Conservation (phyloP, 2,113 vertebrate species). For the Galemys pyrenaicus region DNA sequence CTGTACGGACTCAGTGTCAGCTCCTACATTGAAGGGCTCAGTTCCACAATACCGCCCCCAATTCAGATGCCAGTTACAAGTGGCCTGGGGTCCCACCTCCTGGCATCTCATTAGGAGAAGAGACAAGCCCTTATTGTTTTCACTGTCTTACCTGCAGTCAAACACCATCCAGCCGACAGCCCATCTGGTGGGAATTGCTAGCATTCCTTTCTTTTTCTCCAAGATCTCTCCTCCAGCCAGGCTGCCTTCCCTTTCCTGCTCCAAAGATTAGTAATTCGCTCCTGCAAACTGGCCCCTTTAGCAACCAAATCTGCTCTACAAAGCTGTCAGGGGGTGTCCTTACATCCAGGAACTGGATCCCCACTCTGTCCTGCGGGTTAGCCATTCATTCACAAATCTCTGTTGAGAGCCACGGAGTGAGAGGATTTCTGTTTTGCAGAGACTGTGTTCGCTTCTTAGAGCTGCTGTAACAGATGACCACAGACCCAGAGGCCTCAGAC, state of each 20-base stretch:
- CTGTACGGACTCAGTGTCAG: neutral
- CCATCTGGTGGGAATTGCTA: neutral
- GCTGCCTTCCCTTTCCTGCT: neutral
- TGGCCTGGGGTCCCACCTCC: neutral
- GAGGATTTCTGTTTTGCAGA: neutral
- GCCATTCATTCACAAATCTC: too few species aligned
- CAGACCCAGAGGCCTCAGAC: too few species aligned
- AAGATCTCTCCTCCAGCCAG: neutral
- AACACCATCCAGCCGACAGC: neutral
- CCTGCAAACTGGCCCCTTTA: neutral
- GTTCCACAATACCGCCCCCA: neutral
- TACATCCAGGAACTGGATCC: too few species aligned
- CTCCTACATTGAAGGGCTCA: neutral
- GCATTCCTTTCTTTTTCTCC: neutral
- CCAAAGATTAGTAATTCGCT: neutral
- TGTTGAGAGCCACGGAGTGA: neutral
- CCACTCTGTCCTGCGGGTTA: neutral
- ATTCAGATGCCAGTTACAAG: neutral
- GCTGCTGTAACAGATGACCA: too few species aligned
- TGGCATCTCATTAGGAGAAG: neutral
- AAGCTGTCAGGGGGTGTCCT: neutral
- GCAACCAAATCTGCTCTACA: too few species aligned
- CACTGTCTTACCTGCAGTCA: neutral
- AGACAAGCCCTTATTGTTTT: neutral
- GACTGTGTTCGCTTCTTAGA: too few species aligned